Evolutionary conservation across 2,113 vertebrate genomes (phyloP).

Genomic region (Aptenodytes forsteri): DNA sequence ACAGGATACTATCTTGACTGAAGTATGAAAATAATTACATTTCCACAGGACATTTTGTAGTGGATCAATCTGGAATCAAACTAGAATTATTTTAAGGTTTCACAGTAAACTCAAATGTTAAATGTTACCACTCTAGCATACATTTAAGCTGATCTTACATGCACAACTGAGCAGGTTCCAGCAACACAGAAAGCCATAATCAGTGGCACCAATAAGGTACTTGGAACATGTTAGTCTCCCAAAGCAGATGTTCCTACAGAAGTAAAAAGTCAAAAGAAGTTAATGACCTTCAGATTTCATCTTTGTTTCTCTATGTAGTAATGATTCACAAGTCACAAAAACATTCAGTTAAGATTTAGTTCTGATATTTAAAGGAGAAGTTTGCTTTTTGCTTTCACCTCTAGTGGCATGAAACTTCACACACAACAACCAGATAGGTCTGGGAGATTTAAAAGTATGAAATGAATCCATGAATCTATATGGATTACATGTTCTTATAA

Average conservation of each 20-base stretch:
- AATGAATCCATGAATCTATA: not conserved
- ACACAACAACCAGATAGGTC: not conserved
- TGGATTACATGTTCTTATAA: not conserved
- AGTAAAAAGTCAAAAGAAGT: constrained; percentile 33
- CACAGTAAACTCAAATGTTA: not conserved
- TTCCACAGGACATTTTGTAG: not conserved
- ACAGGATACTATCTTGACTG: not conserved
- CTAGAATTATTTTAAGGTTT: not conserved
- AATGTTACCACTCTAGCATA: not conserved
- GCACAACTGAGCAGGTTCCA: constrained; percentile 96
- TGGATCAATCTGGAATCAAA: not conserved
- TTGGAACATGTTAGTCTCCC: constrained; percentile 89
- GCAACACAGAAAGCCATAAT: constrained; percentile 85
- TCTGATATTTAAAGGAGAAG: not conserved
- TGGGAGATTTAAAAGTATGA: not conserved
- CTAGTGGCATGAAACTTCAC: not conserved
- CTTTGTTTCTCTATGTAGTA: not conserved
- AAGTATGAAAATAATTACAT: not conserved
- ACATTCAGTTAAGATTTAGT: not conserved
- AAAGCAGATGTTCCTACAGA: constrained; percentile 89
- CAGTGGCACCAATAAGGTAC: constrained; percentile 88
- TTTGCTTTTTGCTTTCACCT: not conserved
- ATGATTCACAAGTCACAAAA: not conserved
- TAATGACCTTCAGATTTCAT: not conserved
- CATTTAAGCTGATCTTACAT: constrained; percentile 74